Evolutionary conservation across 35 echinoderm and acorn worm species (phyloP), one percentile per base, ranked within the genome.

Genomic region (Heliocidaris tuberculata): DNA sequence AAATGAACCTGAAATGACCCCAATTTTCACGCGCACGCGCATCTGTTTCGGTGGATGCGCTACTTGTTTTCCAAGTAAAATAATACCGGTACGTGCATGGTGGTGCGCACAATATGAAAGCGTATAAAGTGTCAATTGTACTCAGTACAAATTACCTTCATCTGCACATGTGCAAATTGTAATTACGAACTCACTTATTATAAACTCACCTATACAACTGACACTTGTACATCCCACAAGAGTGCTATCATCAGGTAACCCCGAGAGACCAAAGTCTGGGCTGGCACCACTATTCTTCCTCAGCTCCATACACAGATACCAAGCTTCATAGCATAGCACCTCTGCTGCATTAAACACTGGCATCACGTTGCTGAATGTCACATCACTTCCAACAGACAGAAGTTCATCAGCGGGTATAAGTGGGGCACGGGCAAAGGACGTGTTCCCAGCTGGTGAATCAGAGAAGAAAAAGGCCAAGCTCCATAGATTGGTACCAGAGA

Each of bases 201-300:
- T n/a, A 19, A 21, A 78, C 65, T 78, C 60, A 94, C 95, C 95
- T 48, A 31, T 52, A 86, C 95, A 96, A 31, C 61, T 86, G 54
- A 96, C 31, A 13, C 21, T 4, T 48, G 2, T 4, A 48, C 95
- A 96, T 17, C 30, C 71, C 85, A 96, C 52, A 2, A 96, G 85
- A 59, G 31, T 50, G 61, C 52, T 86, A 50, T 94, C 85, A 27
- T 96, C 85, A 12, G 48, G 92, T 11, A 10, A 11, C 19, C 95
- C 95, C n/a, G 24, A 48, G 30, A 95, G 86, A 10, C 49, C 90
- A 50, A 95, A 95, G 31, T 95, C 94, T 59, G 94, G 94, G 31
- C 19, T 70, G 16, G 86, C 59, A 31, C 50, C 94, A 21, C 30
- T 54, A 0, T 59, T 90, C 94, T 92, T 95, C 87, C 48, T 49